Evolutionary conservation across 2,888 invertebrate genomes (phyloP).

Genomic region (Druceiella hillmani): DNA sequence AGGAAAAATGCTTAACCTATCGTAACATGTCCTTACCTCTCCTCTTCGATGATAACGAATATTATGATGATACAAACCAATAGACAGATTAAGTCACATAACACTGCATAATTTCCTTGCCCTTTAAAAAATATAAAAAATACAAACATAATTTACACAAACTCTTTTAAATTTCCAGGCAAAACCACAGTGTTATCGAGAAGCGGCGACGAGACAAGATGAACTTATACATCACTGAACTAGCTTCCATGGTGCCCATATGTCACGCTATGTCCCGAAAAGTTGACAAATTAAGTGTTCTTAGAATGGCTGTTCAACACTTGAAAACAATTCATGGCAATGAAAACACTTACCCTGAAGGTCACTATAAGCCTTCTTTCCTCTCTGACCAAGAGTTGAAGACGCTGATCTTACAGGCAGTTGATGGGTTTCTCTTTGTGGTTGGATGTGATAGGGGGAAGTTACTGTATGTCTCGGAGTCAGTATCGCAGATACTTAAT

Average conservation of each 20-base stretch:
- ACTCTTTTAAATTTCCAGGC: no score
- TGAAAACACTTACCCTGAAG: conserved; percentile 60
- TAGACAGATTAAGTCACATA: no score
- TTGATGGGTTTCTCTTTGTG: conserved; percentile 87
- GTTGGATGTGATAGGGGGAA: conserved; percentile 90
- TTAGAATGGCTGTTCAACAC: conserved; percentile 92
- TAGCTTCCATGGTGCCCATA: conserved; percentile 89
- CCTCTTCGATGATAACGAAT: no score
- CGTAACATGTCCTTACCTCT: no score
- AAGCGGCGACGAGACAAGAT: conserved; percentile 92
- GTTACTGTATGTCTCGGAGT: conserved; percentile 85
- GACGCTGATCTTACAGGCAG: conserved; percentile 76
- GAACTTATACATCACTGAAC: conserved; percentile 90
- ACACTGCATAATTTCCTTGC: no score
- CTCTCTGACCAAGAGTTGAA: conserved; percentile 84
- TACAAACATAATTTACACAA: no score
- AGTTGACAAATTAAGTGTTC: conserved; percentile 84
- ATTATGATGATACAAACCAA: no score
- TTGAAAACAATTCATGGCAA: conserved; percentile 62
- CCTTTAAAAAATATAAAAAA: no score
- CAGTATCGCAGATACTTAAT: conserved; percentile 75
- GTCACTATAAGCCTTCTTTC: conserved; percentile 74
- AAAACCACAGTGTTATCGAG: conserved; percentile 96
- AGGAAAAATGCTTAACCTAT: no score
- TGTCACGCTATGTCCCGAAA: conserved; percentile 91